Base-by-base conservation (phyloP, 2,888 invertebrate genomes). In the Drosophila pseudotalamancana region DNA sequence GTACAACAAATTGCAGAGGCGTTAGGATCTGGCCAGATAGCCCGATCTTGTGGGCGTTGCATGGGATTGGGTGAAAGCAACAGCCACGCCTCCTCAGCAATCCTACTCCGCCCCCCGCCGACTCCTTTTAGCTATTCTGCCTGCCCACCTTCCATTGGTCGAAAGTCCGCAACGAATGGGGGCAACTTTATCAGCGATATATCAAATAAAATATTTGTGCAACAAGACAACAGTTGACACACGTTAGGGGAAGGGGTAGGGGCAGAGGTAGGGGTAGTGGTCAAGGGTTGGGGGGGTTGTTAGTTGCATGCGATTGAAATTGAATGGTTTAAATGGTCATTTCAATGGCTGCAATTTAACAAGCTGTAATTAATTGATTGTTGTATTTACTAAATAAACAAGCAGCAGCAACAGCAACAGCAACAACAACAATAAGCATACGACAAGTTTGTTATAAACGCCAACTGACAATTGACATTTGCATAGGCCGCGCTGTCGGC, bases 281-380 rank as follows among this genome's bases (percentile, higher is more conserved):
- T 11, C 4, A 12, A 25, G 19, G 16, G 23, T 12, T 29, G 54
- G 54, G 48, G 19, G 16, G 23, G n/a, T 29, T 51, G 54, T 45
- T 69, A 62, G 67, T 65, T 57, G 72, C 74, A 72, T 69, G 65
- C 79, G 71, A 87, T 87, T 81, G 87, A 85, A 85, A 87, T 88
- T 88, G 86, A 88, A 88, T 87, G 80, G 87, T 88, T 78, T 76
- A 87, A 87, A 88, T 85, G 88, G 87, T 88, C 85, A 88, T 80
- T 87, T 85, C 86, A 85, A 85, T 87, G 75, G 87, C 87, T 79
- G 85, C 84, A 82, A 82, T 85, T 87, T 87, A 85, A 85, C 86
- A 87, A 85, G 79, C 86, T 83, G 74, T 87, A 87, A 87, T 85
- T 85, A 85, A 87, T 82, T 85, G 83, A 85, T 87, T 87, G 86